Conservation (phyloP, 1,140 invertebrate species). For the Brachystomella parvula region DNA sequence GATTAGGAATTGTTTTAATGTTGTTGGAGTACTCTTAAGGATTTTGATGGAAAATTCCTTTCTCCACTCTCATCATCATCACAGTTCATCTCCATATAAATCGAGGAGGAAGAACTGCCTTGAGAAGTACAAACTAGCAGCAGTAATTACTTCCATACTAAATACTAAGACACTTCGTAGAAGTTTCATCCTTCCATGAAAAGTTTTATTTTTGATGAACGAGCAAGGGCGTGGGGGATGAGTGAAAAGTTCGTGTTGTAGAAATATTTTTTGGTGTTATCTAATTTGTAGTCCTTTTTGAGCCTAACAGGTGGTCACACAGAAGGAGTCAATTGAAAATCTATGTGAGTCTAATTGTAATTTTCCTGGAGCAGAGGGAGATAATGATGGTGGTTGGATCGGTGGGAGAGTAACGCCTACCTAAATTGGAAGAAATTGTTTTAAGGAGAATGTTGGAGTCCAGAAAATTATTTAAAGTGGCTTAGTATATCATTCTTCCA, state of each 20-base stretch:
- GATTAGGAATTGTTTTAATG: no score
- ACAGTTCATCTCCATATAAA: not conserved
- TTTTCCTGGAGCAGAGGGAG: not conserved
- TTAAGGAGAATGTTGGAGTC: not conserved
- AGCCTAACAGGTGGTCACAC: not conserved
- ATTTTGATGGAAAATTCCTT: not conserved
- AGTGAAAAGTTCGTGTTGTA: not conserved
- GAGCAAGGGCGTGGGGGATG: not conserved
- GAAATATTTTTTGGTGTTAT: no score
- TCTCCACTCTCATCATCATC: conserved; percentile 1
- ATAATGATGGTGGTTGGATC: not conserved
- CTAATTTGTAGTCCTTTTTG: no score
- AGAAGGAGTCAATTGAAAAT: no score
- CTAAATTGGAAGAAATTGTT: not conserved
- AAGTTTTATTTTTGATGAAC: not conserved
- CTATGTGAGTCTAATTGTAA: no score
- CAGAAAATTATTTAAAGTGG: not conserved
- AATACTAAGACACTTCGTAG: no score
- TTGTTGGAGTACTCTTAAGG: no score
- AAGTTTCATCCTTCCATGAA: no score
- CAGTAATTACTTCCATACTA: no score
- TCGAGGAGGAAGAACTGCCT: not conserved
- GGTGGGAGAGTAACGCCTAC: not conserved
- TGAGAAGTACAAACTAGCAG: no score
- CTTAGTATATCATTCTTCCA: no score